Evolutionary conservation across 2,113 vertebrate genomes (phyloP).

Genomic region (Piaya cayana): DNA sequence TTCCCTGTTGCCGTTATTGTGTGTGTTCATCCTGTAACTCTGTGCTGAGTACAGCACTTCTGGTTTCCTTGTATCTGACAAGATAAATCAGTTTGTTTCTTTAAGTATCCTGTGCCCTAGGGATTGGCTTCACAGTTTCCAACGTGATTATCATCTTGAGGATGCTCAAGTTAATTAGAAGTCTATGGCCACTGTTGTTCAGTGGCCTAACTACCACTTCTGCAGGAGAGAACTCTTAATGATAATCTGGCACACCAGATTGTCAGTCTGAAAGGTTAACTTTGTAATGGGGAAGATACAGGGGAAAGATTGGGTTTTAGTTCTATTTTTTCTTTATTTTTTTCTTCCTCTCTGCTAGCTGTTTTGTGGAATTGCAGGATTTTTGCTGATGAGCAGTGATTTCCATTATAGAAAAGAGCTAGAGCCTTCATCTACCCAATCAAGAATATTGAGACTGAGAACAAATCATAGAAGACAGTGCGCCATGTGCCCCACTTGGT

Average conservation of each 20-base stretch:
- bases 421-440: background rate
- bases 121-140: background rate
- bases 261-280: background rate
- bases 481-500: fast-evolving
- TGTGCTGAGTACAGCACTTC: background rate
- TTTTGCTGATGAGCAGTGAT: background rate
- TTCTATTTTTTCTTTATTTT: background rate
- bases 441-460: background rate
- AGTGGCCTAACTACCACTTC: background rate
- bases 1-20: background rate
- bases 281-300: background rate
- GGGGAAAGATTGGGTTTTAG: background rate
- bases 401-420: background rate
- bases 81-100: background rate
- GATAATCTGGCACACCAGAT: background rate
- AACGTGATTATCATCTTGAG: background rate
- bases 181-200: background rate
- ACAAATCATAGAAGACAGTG: background rate
- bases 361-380: background rate
- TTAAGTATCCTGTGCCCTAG: background rate
- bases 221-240: background rate
- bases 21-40: background rate
- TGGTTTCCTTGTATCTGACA: background rate
- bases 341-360: fast-evolving
- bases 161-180: background rate